A percentile compares a stretch with the other conserved stretches of the same genome.
Conservation (phyloP, 2,113 vertebrate species). For the Pachycephala philippinensis region DNA sequence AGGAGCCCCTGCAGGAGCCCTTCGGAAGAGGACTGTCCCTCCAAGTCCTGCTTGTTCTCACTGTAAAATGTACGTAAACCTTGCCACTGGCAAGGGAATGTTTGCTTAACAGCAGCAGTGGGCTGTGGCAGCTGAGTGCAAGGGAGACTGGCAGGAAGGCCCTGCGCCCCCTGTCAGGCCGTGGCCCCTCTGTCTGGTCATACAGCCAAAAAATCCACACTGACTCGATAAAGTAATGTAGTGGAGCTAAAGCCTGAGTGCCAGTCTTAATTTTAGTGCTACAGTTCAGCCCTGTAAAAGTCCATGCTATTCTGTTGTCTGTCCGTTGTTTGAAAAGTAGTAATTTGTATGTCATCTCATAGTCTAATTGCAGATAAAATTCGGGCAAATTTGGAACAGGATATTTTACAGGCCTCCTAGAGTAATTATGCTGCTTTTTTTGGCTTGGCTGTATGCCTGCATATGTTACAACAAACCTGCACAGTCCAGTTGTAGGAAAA, state of each 20-base stretch:
- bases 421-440: neutral
- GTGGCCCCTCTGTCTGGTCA: neutral
- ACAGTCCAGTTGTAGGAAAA: neutral
- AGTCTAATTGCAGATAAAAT: conserved; percentile 24
- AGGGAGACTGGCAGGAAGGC: neutral
- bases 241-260: neutral
- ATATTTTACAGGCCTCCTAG: neutral
- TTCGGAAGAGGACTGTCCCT: accelerated
- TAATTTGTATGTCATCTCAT: neutral
- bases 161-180: neutral
- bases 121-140: accelerated
- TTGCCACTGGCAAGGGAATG: neutral
- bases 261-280: neutral
- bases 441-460: neutral
- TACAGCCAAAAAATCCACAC: neutral
- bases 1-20: accelerated
- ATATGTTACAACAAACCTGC: neutral
- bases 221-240: neutral
- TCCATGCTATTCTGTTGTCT: neutral
- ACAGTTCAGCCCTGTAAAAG: neutral
- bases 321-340: neutral
- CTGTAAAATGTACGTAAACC: accelerated
- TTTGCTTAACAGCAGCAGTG: neutral
- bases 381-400: neutral
- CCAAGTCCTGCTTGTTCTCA: neutral